phyloP scores from a whole-genome alignment of 2,888 invertebrate species.

The Ichneumoninae sp. region DNA sequence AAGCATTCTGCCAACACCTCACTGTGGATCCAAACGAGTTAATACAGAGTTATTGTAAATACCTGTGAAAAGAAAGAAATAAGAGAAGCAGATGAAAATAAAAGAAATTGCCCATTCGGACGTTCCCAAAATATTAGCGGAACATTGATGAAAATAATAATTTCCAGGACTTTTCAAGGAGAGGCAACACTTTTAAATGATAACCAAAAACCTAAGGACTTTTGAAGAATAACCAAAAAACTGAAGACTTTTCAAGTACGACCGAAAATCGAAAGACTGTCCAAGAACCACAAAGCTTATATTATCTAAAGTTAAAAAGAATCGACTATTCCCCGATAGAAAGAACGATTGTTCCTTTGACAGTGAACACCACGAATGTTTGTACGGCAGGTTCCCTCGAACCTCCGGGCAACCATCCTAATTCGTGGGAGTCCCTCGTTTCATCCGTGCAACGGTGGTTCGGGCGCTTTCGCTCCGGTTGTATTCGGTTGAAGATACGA shows the following conservation, averaged over 20 bases:
- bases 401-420: constrained; percentile 16
- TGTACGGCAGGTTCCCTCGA: neutral
- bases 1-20: neutral
- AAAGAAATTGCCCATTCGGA: neutral
- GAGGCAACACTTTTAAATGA: no score
- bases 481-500: constrained; percentile 12
- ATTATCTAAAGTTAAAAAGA: no score
- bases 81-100: neutral
- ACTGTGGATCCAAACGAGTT: neutral
- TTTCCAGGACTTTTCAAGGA: no score
- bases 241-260: no score
- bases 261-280: no score
- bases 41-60: neutral
- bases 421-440: constrained; percentile 26
- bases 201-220: no score
- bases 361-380: neutral
- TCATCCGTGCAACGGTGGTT: constrained; percentile 1
- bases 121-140: neutral
- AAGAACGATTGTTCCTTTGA: neutral
- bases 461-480: neutral
- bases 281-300: no score
- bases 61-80: neutral
- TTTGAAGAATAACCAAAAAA: no score
- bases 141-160: no score
- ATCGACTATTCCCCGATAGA: no score